Percentiles rank a stretch among this genome's conserved stretches.
phyloP scores from a whole-genome alignment of 2,797 vertebrate species.

The Cercopithecus hamlyni region DNA sequence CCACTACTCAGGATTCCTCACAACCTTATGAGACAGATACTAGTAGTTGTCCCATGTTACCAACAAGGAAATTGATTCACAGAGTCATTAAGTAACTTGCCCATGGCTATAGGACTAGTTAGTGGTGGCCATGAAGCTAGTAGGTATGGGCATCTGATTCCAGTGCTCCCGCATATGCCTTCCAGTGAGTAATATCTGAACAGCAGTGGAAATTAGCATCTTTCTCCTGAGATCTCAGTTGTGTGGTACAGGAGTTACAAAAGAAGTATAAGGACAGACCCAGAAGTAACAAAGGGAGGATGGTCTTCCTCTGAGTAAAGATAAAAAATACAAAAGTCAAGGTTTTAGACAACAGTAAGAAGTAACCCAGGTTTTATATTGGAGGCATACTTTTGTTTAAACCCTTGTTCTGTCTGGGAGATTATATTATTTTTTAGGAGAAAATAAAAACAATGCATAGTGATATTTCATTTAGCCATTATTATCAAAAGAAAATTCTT shows the following conservation, averaged over 20 bases:
- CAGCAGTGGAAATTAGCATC: not conserved
- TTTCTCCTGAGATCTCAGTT: not conserved
- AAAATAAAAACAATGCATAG: not conserved
- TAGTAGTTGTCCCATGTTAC: not conserved
- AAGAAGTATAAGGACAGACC: not conserved
- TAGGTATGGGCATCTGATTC: not conserved
- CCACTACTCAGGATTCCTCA: not conserved
- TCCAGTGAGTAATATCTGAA: not conserved
- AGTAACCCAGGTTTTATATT: not conserved
- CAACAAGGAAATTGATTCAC: not conserved
- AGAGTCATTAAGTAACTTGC: not conserved
- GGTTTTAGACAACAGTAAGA: constrained; percentile 12
- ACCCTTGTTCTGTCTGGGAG: not conserved
- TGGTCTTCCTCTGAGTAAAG: not conserved
- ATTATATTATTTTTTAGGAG: constrained; percentile 21
- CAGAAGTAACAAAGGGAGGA: not conserved
- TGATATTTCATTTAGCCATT: constrained; percentile 3
- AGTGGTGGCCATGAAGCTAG: not conserved
- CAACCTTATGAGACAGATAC: not conserved
- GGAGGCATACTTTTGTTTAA: not conserved
- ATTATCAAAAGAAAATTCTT: not conserved
- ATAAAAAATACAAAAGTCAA: not conserved
- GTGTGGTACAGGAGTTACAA: not conserved
- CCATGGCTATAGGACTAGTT: not conserved
- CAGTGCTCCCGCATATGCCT: not conserved